Base-by-base conservation (phyloP, 2,888 invertebrate genomes). In the Campoplex capitator region DNA sequence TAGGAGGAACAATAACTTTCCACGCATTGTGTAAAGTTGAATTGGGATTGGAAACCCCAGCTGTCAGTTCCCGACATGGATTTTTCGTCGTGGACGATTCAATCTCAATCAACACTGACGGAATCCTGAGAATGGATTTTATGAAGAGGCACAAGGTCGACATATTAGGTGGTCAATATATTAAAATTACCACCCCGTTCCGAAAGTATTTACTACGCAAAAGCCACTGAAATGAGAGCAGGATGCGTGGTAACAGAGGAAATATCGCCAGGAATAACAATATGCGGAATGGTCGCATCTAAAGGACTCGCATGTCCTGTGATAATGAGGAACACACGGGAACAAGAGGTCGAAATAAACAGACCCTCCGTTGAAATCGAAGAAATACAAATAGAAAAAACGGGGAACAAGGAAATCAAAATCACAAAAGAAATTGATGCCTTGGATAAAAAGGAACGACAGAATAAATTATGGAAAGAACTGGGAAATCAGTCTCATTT, bases 401-500 rank as follows among this genome's bases (percentile, higher is more conserved):
- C 6, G 38, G 3, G 6, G 0, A 1, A 3, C 3, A 38, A 23
- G 28, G 48, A 45, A 71, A 28, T 6, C 0, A 35, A 54, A 54
- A 54, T 7, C 1, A 3, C 18, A 1, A 38, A 38, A 54, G 54
- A 18, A 6, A 54, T 51, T 18, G 18, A 51, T 1, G 16, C 58
- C 9, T 48, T 7, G 16, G 48, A 70, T 7, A 13, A 70, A 45
- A 16, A 73, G 3, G 11, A 75, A 75, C 0, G 58, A 11, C 58
- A 38, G 23, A 28, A 42, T 28, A 75, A 58, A 42, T 4, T 68
- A 4, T 70, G 68, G 45, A 13, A 51, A 13, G 51, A 48, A 11
- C 3, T 68, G 1, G 32, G 65, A 32, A 16, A 13, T 23, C 65
- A 16, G 7, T 2, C 56, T 3, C 88, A 89, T 58, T 70, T 87